These are phyloP conservation scores for Paramuricea clavata DNA, from an alignment of 92 coral and sea anemone genomes.

Conservation along the genomic window DNA sequence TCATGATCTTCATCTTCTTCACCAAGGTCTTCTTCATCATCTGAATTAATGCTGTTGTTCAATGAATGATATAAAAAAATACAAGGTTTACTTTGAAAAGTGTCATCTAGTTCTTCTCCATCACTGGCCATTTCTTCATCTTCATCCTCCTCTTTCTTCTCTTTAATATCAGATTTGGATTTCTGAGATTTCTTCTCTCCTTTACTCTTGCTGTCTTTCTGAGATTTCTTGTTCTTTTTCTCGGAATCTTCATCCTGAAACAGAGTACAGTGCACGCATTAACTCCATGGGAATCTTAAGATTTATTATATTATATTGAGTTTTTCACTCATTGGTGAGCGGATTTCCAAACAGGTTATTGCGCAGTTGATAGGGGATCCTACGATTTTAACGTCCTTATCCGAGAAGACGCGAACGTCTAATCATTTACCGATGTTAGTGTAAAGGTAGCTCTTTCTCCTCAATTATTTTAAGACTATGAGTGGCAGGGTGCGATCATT, in stretches of 20 bases:
- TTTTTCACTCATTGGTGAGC: too few relatives aligned
- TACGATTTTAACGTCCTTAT: too few relatives aligned
- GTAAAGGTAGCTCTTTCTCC: too few relatives aligned
- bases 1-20: background rate
- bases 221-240: slow-evolving; percentile 37
- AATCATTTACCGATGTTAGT: too few relatives aligned
- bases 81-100: slow-evolving; percentile 56
- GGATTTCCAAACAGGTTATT: too few relatives aligned
- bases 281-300: background rate
- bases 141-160: slow-evolving; percentile 31
- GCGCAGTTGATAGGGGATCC: too few relatives aligned
- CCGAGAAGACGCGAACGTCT: too few relatives aligned
- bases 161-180: slow-evolving; percentile 46
- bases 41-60: slow-evolving; percentile 63
- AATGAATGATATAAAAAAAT: slow-evolving; percentile 81
- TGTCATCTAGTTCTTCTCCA: slow-evolving; percentile 43
- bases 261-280: background rate
- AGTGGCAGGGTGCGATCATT: too few relatives aligned
- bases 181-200: slow-evolving; percentile 3
- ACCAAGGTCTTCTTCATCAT: slow-evolving; percentile 21
- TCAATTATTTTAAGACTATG: too few relatives aligned
- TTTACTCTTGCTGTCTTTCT: slow-evolving; percentile 20
- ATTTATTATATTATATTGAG: too few relatives aligned
- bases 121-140: slow-evolving; percentile 50
- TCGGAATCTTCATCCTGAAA: background rate